phyloP scores from a whole-genome alignment of 92 coral and sea anemone species.

The Parazoanthus swiftii region DNA sequence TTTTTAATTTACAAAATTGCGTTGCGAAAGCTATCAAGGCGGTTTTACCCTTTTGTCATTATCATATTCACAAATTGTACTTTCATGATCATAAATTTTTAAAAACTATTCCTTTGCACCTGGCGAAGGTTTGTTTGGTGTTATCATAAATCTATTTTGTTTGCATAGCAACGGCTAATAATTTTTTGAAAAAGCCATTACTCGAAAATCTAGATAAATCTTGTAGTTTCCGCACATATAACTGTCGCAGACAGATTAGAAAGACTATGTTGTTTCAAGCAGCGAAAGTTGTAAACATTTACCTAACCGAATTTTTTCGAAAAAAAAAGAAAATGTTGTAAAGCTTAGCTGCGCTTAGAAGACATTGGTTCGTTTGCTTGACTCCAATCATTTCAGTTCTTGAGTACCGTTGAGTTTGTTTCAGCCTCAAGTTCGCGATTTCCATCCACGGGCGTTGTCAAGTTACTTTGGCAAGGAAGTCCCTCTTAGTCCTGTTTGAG shows the following conservation, averaged over 20 bases:
- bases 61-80: not conserved
- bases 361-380: not conserved
- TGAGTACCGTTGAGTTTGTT: not conserved
- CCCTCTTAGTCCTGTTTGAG: not conserved
- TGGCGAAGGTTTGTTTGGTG: not conserved
- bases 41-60: not conserved
- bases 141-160: conserved; percentile 16
- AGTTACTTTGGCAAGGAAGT: no score
- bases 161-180: conserved; percentile 10
- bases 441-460: not conserved
- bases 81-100: conserved; percentile 20
- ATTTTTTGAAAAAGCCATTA: not conserved
- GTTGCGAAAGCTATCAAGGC: not conserved
- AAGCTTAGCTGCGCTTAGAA: not conserved
- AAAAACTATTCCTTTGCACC: conserved; percentile 10
- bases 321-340: not conserved
- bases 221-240: not conserved
- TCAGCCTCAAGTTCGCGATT: not conserved
- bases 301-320: not conserved
- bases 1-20: not conserved
- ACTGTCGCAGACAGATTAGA: conserved; percentile 10
- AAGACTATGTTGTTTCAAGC: not conserved
- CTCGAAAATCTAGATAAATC: not conserved
- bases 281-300: conserved; percentile 8
- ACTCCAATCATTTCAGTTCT: not conserved